Evolutionary conservation across 1,140 invertebrate species (phyloP).

Genomic region (Leguminivora glycinivorella): DNA sequence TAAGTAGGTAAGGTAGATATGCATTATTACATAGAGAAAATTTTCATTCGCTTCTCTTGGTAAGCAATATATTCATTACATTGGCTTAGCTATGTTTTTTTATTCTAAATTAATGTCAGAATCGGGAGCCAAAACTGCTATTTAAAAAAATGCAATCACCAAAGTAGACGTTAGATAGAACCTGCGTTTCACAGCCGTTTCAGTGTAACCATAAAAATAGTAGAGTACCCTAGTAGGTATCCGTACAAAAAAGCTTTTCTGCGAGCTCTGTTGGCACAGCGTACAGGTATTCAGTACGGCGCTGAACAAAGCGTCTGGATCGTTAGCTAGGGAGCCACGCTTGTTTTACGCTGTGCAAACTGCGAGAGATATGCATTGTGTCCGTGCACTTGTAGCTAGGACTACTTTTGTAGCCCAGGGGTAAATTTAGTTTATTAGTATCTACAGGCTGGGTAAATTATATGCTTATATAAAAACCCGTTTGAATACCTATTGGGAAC

Average conservation of each 20-base stretch:
- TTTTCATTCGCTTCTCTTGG: too few relatives aligned
- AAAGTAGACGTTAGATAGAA: neutral
- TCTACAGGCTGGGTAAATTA: neutral
- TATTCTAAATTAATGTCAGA: neutral
- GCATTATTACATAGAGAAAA: too few relatives aligned
- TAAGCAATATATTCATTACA: too few relatives aligned
- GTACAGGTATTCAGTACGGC: constrained; percentile 3
- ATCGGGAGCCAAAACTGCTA: neutral
- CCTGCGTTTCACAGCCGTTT: neutral
- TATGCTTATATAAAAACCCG: neutral
- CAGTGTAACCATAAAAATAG: constrained; percentile 7
- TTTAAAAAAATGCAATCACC: neutral
- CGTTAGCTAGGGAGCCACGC: constrained; percentile 13
- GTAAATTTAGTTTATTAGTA: constrained; percentile 21
- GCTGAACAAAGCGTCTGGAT: constrained; percentile 20
- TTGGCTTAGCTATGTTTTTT: neutral
- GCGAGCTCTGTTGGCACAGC: constrained; percentile 8
- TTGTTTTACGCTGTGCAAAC: constrained; percentile 10
- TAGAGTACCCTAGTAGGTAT: constrained; percentile 2
- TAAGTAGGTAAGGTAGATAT: too few relatives aligned
- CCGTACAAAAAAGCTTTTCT: constrained; percentile 21
- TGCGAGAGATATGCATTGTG: constrained; percentile 26
- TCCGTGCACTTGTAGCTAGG: neutral
- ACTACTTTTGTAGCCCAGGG: neutral
- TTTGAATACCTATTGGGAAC: too few relatives aligned